Conservation (phyloP, 2,888 invertebrate species). For the Lobophora halterata region DNA sequence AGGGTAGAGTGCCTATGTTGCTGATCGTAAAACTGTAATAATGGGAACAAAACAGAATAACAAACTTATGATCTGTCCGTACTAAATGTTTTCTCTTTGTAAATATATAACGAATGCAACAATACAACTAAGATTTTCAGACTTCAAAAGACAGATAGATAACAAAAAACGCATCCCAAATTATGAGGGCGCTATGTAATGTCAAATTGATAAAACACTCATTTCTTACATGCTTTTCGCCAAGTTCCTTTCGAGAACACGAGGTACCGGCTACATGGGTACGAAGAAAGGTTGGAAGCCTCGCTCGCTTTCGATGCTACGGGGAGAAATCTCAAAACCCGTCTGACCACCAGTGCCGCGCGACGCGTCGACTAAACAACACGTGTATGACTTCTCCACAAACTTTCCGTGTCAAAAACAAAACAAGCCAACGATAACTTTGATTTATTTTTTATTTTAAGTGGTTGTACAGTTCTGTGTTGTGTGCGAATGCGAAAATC, state of each 20-base stretch:
- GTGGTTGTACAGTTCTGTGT: conserved; percentile 28
- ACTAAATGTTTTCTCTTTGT: too few relatives aligned
- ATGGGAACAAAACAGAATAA: too few relatives aligned
- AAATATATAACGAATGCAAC: too few relatives aligned
- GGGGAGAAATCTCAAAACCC: conserved; percentile 77
- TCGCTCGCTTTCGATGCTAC: conserved; percentile 78
- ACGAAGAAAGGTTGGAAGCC: conserved; percentile 72
- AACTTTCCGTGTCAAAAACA: conserved; percentile 32
- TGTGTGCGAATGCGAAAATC: conserved; percentile 30
- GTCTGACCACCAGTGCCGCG: conserved; percentile 49
- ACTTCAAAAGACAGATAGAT: too few relatives aligned
- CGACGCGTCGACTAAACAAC: conserved; percentile 44
- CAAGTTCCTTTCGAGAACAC: conserved; percentile 44
- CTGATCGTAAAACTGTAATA: too few relatives aligned
- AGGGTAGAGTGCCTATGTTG: too few relatives aligned
- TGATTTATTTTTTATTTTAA: conserved; percentile 7
- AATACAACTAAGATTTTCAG: too few relatives aligned
- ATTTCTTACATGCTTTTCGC: too few relatives aligned
- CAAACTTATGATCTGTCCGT: too few relatives aligned
- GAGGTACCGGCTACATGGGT: conserved; percentile 54
- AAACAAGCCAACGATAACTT: conserved; percentile 23
- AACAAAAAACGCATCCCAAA: too few relatives aligned
- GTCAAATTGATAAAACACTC: too few relatives aligned
- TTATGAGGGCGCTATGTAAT: too few relatives aligned
- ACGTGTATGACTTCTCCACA: conserved; percentile 34